phyloP scores from a whole-genome alignment of 2,888 invertebrate genomes.

The Drosophila suboccidentalis region DNA sequence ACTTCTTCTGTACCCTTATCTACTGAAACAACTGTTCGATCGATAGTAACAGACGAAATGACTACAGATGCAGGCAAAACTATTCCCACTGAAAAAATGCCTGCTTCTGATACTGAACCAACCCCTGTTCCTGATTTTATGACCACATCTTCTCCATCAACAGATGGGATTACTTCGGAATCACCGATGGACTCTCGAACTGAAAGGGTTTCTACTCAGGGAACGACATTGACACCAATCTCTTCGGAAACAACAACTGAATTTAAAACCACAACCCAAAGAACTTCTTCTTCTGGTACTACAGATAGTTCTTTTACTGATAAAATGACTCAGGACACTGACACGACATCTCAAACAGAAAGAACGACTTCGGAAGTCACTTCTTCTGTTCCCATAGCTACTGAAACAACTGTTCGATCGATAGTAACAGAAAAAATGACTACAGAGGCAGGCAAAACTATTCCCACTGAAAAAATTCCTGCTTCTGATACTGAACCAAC shows the following conservation, averaged over 20 bases:
- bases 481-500: neutral
- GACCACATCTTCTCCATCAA: no score
- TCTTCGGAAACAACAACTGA: no score
- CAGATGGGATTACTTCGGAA: no score
- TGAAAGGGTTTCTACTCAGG: no score
- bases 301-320: no score
- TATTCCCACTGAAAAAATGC: neutral
- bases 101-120: neutral
- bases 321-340: no score
- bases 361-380: neutral
- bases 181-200: no score
- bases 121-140: neutral
- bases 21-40: neutral
- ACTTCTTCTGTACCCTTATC: neutral
- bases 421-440: neutral
- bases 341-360: neutral
- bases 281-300: no score
- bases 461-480: neutral
- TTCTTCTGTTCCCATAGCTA: neutral
- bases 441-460: neutral
- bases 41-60: neutral
- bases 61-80: neutral
- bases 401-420: neutral
- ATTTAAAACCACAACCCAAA: no score
- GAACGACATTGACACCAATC: no score